Evolutionary conservation across 2,888 invertebrate species (phyloP).

Genomic region (Alcis repandata): DNA sequence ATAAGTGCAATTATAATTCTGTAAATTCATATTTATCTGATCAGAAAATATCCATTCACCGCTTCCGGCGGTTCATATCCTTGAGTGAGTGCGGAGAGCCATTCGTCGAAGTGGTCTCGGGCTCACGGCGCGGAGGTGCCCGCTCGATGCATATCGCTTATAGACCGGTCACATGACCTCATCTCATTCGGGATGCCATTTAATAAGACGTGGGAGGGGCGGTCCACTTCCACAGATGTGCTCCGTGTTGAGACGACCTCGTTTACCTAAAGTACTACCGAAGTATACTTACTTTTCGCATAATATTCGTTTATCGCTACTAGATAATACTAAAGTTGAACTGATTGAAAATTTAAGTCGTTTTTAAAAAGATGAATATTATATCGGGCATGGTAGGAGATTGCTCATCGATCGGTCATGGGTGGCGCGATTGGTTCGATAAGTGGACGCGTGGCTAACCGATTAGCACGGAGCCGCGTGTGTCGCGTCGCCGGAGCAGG

Average conservation of each 20-base stretch:
- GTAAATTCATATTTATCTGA: constrained; percentile 60
- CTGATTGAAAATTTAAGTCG: constrained; percentile 8
- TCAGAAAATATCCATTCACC: constrained; percentile 45
- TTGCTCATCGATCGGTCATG: constrained; percentile 17
- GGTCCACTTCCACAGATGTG: constrained; percentile 38
- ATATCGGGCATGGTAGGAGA: neutral
- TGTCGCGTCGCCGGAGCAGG: neutral
- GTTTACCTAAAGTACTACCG: constrained; percentile 16
- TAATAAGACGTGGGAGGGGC: constrained; percentile 38
- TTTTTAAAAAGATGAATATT: constrained; percentile 3
- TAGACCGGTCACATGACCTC: constrained; percentile 33
- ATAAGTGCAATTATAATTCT: constrained; percentile 65
- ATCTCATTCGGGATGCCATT: constrained; percentile 35
- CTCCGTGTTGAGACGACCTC: constrained; percentile 13
- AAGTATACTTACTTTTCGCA: neutral
- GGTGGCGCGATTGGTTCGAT: constrained; percentile 27
- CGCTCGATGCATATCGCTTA: constrained; percentile 29
- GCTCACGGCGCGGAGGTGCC: neutral
- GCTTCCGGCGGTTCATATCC: constrained; percentile 26
- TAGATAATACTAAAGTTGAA: constrained; percentile 5
- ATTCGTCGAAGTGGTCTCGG: constrained; percentile 16
- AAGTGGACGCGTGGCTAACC: constrained; percentile 29
- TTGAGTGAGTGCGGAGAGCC: constrained; percentile 20
- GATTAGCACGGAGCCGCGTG: constrained; percentile 25
- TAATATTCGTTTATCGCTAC: constrained; percentile 6